Conservation (phyloP, 2,797 vertebrate genomes). For the Anolis apletophallus region DNA sequence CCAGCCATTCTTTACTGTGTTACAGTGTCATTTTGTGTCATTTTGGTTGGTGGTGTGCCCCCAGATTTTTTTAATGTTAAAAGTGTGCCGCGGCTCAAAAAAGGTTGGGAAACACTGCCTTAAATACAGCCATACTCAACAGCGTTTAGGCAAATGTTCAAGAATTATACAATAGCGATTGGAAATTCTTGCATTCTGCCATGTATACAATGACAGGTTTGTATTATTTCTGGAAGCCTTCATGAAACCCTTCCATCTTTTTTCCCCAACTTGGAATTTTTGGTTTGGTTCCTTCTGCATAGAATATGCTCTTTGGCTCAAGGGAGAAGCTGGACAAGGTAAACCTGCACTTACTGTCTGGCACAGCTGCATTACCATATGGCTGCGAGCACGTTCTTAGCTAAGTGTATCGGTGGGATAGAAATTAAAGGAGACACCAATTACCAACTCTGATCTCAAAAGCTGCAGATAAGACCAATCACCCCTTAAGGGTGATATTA, state of each 20-base stretch:
- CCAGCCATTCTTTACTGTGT: too few relatives aligned
- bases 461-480: slow-evolving; percentile 52
- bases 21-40: too few relatives aligned
- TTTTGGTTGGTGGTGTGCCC: too few relatives aligned
- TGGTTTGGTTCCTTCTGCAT: slow-evolving; percentile 16
- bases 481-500: slow-evolving; percentile 52
- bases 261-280: not conserved
- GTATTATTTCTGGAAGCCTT: not conserved
- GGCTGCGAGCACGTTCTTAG: slow-evolving; percentile 37
- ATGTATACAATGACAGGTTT: not conserved
- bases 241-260: not conserved
- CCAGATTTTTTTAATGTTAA: too few relatives aligned
- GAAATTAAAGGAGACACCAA: slow-evolving; percentile 51
- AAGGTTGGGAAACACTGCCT: too few relatives aligned
- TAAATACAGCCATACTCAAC: not conserved
- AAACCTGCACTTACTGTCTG: not conserved
- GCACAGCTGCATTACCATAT: slow-evolving; percentile 23
- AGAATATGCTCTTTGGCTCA: not conserved
- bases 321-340: slow-evolving; percentile 12
- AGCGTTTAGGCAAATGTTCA: not conserved
- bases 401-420: slow-evolving; percentile 43
- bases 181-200: not conserved
- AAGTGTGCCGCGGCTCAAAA: too few relatives aligned
- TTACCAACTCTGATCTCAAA: slow-evolving; percentile 52
- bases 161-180: not conserved